phyloP scores from a whole-genome alignment of 2,888 invertebrate species.

The Caenorhabditis afra region DNA sequence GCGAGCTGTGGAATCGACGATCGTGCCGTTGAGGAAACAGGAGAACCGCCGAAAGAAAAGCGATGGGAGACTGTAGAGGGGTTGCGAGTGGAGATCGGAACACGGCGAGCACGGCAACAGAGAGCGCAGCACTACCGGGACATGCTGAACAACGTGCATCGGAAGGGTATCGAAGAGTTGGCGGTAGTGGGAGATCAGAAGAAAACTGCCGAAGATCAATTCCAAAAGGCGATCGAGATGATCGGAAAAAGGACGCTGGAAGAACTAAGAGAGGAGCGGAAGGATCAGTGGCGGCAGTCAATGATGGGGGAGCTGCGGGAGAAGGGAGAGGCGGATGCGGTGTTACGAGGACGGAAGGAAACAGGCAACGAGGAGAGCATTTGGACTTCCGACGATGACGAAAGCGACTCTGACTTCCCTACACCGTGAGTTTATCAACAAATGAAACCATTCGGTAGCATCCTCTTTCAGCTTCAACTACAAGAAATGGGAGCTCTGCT shows the following conservation, averaged over 20 bases:
- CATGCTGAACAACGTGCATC: slow-evolving; percentile 13
- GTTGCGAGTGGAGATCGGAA: slow-evolving; percentile 3
- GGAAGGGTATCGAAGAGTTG: slow-evolving; percentile 32
- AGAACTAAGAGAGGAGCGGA: slow-evolving; percentile 33
- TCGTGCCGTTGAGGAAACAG: background rate
- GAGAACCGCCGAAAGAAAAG: background rate
- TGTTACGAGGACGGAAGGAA: background rate
- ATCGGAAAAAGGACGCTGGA: slow-evolving; percentile 24
- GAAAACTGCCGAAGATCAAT: slow-evolving; percentile 6
- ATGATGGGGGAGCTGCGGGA: slow-evolving; percentile 27
- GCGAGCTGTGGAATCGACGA: background rate
- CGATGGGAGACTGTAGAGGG: slow-evolving; percentile 32
- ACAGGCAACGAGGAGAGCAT: slow-evolving; percentile 40
- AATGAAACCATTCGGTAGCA: background rate
- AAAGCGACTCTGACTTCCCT: slow-evolving; percentile 18
- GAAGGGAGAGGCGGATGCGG: slow-evolving; percentile 30
- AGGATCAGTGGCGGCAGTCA: slow-evolving; percentile 19
- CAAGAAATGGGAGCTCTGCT: slow-evolving; percentile 9
- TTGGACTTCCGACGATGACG: slow-evolving; percentile 49
- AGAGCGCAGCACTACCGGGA: slow-evolving; percentile 22
- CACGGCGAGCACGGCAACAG: slow-evolving; percentile 16
- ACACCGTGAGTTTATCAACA: slow-evolving; percentile 23
- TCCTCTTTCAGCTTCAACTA: slow-evolving; percentile 33
- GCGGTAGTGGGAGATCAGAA: background rate
- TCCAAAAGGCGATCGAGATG: background rate